Evolutionary conservation across 2,888 invertebrate genomes (phyloP).

Genomic region (Drosophila robusta): DNA sequence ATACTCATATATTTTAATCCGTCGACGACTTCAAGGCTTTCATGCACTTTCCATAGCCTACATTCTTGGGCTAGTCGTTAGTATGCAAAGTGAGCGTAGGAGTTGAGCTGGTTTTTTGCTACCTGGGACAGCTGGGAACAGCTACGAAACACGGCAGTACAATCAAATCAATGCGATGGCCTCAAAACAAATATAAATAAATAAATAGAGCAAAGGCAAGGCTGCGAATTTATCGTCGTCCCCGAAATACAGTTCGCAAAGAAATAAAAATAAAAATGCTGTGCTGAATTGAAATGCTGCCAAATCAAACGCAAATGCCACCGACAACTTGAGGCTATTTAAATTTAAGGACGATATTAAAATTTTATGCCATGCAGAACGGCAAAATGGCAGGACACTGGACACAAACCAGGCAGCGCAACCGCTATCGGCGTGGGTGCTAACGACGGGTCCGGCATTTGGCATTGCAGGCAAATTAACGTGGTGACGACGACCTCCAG

Average conservation of each 20-base stretch:
- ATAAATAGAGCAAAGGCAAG: conserved; percentile 56
- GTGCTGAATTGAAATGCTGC: conserved; percentile 54
- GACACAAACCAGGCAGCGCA: conserved; percentile 28
- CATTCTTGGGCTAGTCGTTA: conserved; percentile 12
- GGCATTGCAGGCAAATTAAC: conserved; percentile 65
- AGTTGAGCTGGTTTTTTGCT: conserved; percentile 2
- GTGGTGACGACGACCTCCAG: conserved; percentile 12
- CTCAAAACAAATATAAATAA: conserved; percentile 71
- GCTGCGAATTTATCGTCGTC: conserved; percentile 58
- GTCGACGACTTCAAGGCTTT: conserved; percentile 28
- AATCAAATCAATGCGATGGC: conserved; percentile 70
- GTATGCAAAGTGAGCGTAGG: conserved; percentile 8
- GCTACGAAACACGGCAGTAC: conserved; percentile 26
- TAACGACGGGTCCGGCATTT: conserved; percentile 55
- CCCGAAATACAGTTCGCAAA: conserved; percentile 40
- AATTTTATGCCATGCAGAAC: conserved; percentile 57
- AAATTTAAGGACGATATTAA: conserved; percentile 73
- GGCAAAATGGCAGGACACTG: conserved; percentile 47
- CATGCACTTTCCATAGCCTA: conserved; percentile 27
- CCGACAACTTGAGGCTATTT: conserved; percentile 68
- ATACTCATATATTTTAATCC: conserved; percentile 5
- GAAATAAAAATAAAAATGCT: conserved; percentile 58
- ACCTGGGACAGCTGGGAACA: conserved; percentile 26
- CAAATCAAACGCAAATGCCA: conserved; percentile 56
- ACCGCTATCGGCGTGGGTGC: conserved; percentile 56